Conservation (phyloP, 2,113 vertebrate species). For the Mesitornis unicolor region DNA sequence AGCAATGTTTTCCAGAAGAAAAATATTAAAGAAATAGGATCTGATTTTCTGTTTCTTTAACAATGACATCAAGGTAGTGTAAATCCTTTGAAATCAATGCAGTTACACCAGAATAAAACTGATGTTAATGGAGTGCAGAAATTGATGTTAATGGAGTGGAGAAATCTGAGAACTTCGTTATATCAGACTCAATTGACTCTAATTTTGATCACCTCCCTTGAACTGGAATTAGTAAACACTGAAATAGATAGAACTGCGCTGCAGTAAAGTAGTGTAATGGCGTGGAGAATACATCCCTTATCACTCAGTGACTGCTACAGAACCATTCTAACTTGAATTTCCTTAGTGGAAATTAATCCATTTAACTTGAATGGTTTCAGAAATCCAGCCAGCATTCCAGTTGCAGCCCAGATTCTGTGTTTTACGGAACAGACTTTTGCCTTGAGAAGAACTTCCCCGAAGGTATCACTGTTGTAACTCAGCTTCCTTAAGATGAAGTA, state of each 20-base stretch:
- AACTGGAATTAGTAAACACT: conserved; percentile 54
- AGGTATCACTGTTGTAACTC: conserved; percentile 6
- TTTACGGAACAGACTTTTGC: conserved; percentile 34
- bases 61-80: background rate
- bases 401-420: background rate
- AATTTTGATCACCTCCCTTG: conserved; percentile 44
- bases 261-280: background rate
- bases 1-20: background rate
- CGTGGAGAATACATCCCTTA: background rate
- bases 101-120: conserved; percentile 31
- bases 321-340: conserved; percentile 1
- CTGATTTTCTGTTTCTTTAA: background rate
- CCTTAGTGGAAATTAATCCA: conserved; percentile 21
- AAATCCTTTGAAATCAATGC: conserved; percentile 19
- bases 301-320: background rate
- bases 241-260: background rate
- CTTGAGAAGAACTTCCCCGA: conserved; percentile 11
- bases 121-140: conserved; percentile 63
- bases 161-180: conserved; percentile 43
- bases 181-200: conserved; percentile 17
- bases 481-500: background rate
- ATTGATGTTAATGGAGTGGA: conserved; percentile 59
- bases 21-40: background rate
- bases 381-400: conserved; percentile 5
- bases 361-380: conserved; percentile 24